These are phyloP conservation scores for crab-eating macaque (Macaca fascicularis) DNA, from an alignment of 2,113 vertebrate species.

Conservation along the genomic window DNA sequence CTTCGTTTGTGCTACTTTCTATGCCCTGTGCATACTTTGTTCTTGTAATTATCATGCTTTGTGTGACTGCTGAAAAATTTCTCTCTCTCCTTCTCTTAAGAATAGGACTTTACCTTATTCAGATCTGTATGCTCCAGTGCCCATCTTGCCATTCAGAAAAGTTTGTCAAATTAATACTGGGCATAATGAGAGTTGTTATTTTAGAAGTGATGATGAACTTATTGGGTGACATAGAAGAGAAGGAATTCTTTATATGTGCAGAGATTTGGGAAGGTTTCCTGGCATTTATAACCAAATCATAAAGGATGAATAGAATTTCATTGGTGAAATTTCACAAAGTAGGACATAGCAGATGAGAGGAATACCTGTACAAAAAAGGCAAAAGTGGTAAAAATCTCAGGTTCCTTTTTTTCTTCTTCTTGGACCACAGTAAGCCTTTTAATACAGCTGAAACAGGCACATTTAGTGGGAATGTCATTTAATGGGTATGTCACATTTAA, in stretches of 20 bases:
- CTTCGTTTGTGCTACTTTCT: not conserved
- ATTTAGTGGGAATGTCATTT: not conserved
- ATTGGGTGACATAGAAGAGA: not conserved
- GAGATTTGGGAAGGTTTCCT: not conserved
- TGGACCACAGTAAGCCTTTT: not conserved
- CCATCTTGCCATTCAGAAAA: not conserved
- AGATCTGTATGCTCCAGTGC: not conserved
- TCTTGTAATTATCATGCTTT: not conserved
- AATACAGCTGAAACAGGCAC: not conserved
- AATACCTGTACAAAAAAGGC: not conserved
- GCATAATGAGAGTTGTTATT: not conserved
- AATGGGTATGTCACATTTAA: not conserved
- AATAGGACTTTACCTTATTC: not conserved
- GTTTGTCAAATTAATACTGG: not conserved
- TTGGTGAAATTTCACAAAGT: not conserved
- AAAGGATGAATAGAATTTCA: not conserved
- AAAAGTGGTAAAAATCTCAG: not conserved
- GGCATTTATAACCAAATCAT: not conserved
- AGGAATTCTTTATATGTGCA: not conserved
- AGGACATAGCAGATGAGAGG: not conserved
- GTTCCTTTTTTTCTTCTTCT: not conserved
- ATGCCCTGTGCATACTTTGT: rapidly evolving
- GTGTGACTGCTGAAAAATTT: not conserved
- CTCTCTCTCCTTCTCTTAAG: not conserved
- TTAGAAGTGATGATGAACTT: not conserved